These are phyloP conservation scores for Scrobipalpa costella DNA, from an alignment of 2,888 invertebrate species.

Conservation along the genomic window DNA sequence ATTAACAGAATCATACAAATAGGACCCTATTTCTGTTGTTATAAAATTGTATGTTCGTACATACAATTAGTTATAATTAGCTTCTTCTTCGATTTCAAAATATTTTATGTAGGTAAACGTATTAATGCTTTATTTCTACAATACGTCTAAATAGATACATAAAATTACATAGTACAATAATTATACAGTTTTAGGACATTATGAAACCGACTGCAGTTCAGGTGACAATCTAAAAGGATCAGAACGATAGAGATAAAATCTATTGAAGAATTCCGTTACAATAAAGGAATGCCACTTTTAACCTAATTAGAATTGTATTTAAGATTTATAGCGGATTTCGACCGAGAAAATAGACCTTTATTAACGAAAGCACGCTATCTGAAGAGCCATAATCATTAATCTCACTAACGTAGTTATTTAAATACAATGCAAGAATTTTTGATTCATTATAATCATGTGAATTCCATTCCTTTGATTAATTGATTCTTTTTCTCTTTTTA, in stretches of 20 bases:
- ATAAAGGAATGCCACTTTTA: conserved; percentile 28
- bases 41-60: no score
- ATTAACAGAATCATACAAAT: no score
- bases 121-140: no score
- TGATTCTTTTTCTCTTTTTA: background rate
- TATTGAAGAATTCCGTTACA: background rate
- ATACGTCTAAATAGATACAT: no score
- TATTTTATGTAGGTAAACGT: no score
- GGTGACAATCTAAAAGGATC: background rate
- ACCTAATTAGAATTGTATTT: conserved; percentile 39
- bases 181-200: no score
- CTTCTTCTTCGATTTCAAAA: no score
- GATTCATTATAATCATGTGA: conserved; percentile 32
- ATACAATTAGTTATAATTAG: no score
- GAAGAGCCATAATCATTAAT: conserved; percentile 46
- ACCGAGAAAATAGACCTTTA: conserved; percentile 40
- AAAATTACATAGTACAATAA: no score
- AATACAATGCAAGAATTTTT: conserved; percentile 39
- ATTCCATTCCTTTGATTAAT: conserved; percentile 24
- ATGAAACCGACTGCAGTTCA: background rate
- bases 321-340: conserved; percentile 39
- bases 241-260: background rate
- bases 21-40: no score
- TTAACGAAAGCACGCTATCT: conserved; percentile 43
- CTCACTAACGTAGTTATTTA: conserved; percentile 38